Conservation (phyloP, 1,140 invertebrate genomes). For the Neelides sp. region DNA sequence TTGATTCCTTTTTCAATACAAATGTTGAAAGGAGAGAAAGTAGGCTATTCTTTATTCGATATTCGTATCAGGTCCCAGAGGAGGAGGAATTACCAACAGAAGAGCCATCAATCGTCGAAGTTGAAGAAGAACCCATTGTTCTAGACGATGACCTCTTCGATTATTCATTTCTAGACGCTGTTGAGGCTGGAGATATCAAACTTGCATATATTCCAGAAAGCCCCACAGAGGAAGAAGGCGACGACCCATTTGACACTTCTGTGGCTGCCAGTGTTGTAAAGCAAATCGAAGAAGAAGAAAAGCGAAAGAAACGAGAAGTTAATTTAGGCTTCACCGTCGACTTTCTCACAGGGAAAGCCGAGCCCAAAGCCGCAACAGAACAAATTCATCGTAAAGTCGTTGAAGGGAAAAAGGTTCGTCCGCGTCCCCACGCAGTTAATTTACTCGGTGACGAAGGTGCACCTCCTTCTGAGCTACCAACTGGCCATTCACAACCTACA, state of each 20-base stretch:
- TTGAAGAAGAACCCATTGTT: conserved; percentile 46
- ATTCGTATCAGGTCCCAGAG: too few relatives aligned
- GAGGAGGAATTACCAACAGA: too few relatives aligned
- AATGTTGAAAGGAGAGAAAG: too few relatives aligned
- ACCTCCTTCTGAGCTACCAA: neutral
- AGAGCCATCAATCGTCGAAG: too few relatives aligned
- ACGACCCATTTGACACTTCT: conserved; percentile 74
- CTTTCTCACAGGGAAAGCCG: conserved; percentile 64
- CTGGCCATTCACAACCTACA: too few relatives aligned
- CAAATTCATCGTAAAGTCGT: neutral
- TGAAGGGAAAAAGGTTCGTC: conserved; percentile 16
- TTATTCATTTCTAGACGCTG: conserved; percentile 69
- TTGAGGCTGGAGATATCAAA: conserved; percentile 70
- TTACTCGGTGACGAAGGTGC: conserved; percentile 25
- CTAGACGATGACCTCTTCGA: conserved; percentile 46
- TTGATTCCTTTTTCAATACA: too few relatives aligned
- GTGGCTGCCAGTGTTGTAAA: conserved; percentile 70
- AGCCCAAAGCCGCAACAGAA: conserved; percentile 37
- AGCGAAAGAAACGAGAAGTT: conserved; percentile 58
- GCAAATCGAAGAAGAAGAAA: conserved; percentile 48
- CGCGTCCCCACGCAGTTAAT: conserved; percentile 28
- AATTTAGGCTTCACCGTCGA: conserved; percentile 71
- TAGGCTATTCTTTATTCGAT: too few relatives aligned
- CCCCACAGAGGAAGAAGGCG: conserved; percentile 46
- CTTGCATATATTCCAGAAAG: conserved; percentile 72